Evolutionary conservation across 2,113 vertebrate genomes (phyloP).

Genomic region (Taxidea taxus): DNA sequence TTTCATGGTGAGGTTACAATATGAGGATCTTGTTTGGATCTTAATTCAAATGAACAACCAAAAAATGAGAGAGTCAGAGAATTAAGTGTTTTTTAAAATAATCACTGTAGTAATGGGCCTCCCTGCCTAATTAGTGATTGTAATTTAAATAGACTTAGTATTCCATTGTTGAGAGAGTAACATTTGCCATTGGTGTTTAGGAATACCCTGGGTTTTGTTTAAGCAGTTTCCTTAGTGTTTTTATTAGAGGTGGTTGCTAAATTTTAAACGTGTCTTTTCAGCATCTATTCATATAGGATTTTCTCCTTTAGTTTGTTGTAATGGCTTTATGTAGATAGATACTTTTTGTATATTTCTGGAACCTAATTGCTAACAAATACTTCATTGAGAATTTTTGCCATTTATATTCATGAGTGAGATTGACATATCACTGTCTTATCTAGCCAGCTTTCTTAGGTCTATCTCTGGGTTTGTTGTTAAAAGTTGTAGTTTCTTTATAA

Average conservation of each 20-base stretch:
- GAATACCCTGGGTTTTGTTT: background rate
- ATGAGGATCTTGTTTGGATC: background rate
- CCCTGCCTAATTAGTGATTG: background rate
- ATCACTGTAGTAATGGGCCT: background rate
- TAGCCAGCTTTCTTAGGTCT: background rate
- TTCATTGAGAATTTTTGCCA: background rate
- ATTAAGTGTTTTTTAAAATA: background rate
- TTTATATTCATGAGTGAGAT: background rate
- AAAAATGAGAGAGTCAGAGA: background rate
- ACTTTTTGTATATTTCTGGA: constrained; percentile 9
- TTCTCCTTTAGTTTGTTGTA: background rate
- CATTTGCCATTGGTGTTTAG: background rate
- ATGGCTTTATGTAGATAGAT: background rate
- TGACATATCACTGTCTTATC: background rate
- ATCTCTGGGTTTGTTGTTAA: background rate
- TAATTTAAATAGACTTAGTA: background rate
- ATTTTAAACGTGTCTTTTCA: background rate
- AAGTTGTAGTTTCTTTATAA: background rate
- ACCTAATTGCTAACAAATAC: background rate
- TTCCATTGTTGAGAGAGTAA: background rate
- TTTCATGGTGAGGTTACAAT: background rate
- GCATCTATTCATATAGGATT: background rate
- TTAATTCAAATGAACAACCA: background rate
- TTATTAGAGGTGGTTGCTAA: background rate
- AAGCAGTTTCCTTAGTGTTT: background rate